Evolutionary conservation across 2,113 vertebrate genomes (phyloP).

Genomic region (Malurus elegans): DNA sequence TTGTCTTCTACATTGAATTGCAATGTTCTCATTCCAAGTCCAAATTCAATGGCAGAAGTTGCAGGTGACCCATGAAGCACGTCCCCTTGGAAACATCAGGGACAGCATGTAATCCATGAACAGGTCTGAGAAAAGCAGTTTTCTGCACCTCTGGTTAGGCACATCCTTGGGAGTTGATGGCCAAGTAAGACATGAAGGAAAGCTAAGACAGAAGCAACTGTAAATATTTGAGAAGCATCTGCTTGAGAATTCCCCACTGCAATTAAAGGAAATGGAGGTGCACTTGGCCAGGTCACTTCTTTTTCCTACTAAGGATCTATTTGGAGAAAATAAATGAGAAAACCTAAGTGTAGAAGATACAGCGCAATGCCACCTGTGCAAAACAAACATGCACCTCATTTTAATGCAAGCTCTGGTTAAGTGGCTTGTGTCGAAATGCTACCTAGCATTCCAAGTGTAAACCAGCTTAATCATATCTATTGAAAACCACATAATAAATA

Average conservation of each 20-base stretch:
- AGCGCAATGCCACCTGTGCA: background rate
- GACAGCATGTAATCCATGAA: fast-evolving
- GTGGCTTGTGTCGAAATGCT: conserved; percentile 21
- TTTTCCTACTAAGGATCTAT: background rate
- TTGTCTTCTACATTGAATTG: background rate
- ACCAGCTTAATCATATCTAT: conserved; percentile 9
- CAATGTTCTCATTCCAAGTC: background rate
- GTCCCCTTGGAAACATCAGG: background rate
- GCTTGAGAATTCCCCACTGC: background rate
- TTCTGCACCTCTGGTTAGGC: background rate
- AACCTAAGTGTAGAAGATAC: background rate
- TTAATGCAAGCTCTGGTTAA: background rate
- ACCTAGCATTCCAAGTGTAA: conserved; percentile 18
- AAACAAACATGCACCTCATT: background rate
- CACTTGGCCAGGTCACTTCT: background rate
- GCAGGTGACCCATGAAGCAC: background rate
- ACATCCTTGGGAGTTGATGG: background rate
- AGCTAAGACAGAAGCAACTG: background rate
- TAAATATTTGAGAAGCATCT: background rate
- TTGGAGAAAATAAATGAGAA: background rate
- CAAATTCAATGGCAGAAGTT: background rate
- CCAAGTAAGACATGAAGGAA: background rate
- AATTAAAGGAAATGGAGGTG: background rate
- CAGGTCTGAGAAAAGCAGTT: background rate
- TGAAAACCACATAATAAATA: conserved; percentile 19